These are phyloP conservation scores for Oriolus oriolus DNA, from an alignment of 2,113 vertebrate genomes.

Conservation along the genomic window DNA sequence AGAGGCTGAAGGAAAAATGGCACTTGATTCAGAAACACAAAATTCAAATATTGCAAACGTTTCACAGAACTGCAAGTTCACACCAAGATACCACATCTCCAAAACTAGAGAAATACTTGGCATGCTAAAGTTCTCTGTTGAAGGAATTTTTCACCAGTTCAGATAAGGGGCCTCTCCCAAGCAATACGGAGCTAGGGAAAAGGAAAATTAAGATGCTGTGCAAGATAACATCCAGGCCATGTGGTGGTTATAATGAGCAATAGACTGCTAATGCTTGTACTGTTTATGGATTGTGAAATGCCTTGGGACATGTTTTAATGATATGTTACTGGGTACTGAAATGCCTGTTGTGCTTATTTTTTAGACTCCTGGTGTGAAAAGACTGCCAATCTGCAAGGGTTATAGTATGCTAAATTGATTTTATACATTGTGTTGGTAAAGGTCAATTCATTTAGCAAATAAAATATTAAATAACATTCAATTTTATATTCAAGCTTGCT, in stretches of 20 bases:
- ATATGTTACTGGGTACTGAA: neutral
- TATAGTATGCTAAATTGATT: constrained; percentile 9
- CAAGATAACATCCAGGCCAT: neutral
- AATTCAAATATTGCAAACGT: neutral
- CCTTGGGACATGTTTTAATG: neutral
- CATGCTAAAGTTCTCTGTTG: neutral
- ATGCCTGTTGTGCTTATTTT: neutral
- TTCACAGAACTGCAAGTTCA: neutral
- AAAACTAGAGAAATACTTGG: neutral
- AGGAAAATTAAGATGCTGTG: neutral
- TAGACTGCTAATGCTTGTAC: neutral
- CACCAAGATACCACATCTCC: neutral
- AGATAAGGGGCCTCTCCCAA: neutral
- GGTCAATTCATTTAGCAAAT: constrained; percentile 35
- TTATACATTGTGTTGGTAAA: constrained; percentile 13
- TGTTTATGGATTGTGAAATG: neutral
- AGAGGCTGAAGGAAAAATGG: neutral
- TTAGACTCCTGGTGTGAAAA: neutral
- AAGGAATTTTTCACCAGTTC: neutral
- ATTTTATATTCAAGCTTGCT: neutral
- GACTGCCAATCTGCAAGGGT: neutral
- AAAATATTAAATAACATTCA: constrained; percentile 3
- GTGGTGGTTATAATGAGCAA: neutral
- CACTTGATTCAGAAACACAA: neutral
- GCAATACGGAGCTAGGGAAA: neutral